Evolutionary conservation across 2,113 vertebrate genomes (phyloP).

Genomic region (Papio anubis): DNA sequence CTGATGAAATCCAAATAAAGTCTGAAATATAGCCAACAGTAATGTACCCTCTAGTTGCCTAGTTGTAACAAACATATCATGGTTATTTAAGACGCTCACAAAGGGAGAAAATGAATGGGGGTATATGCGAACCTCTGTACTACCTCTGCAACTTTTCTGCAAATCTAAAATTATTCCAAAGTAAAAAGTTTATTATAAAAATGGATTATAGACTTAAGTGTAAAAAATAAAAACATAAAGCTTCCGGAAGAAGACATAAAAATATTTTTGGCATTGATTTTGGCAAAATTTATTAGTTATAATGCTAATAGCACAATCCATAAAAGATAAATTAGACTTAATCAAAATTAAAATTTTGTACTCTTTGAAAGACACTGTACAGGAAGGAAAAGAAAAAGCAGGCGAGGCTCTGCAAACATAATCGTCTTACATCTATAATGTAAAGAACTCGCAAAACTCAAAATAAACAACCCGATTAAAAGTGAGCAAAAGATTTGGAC

Average conservation of each 20-base stretch:
- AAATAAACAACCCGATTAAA: not conserved
- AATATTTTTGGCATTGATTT: not conserved
- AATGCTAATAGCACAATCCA: not conserved
- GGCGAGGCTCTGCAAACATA: not conserved
- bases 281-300: not conserved
- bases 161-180: conserved; percentile 44
- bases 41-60: not conserved
- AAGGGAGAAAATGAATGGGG: not conserved
- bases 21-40: not conserved
- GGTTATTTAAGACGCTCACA: conserved; percentile 36
- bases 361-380: not conserved
- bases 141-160: conserved; percentile 7
- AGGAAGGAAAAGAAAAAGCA: not conserved
- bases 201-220: not conserved
- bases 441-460: conserved; percentile 26
- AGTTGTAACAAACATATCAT: conserved; percentile 8
- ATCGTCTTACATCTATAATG: not conserved
- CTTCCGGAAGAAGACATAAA: not conserved
- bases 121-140: not conserved
- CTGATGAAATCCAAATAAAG: not conserved
- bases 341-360: not conserved
- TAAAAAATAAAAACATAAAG: conserved; percentile 12
- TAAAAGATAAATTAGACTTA: not conserved
- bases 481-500: not conserved
- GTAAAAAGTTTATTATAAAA: conserved; percentile 44